phyloP scores from a whole-genome alignment of 2,113 vertebrate genomes.

The Leptosomus discolor region DNA sequence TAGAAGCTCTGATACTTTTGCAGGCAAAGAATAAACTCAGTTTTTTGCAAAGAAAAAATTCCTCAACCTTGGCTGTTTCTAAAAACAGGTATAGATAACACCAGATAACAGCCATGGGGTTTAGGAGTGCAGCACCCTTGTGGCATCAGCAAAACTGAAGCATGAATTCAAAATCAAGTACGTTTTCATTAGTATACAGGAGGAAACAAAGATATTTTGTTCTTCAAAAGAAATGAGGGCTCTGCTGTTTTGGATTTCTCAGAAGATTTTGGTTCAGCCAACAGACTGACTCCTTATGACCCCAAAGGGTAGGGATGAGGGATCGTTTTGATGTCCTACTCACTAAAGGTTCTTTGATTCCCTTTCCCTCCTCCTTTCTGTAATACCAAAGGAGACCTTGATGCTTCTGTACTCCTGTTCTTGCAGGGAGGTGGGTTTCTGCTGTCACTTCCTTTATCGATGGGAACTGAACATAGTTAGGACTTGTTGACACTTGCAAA shows the following conservation, averaged over 20 bases:
- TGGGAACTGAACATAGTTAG: background rate
- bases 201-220: background rate
- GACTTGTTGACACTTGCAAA: background rate
- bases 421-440: background rate
- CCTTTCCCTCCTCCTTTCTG: background rate
- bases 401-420: background rate
- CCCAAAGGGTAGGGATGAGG: accelerated
- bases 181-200: background rate
- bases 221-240: background rate
- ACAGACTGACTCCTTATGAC: background rate
- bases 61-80: background rate
- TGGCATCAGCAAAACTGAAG: background rate
- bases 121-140: background rate
- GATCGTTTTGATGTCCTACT: background rate
- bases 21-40: background rate
- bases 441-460: background rate
- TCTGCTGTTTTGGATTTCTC: background rate
- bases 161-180: background rate
- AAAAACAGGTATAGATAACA: background rate
- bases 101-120: background rate
- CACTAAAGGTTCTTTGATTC: background rate
- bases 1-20: background rate
- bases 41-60: background rate
- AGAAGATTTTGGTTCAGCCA: background rate
- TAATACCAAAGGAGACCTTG: background rate